These are phyloP conservation scores for Caenorhabditis sp. DNA, from an alignment of 2,888 invertebrate genomes.

Conservation along the genomic window DNA sequence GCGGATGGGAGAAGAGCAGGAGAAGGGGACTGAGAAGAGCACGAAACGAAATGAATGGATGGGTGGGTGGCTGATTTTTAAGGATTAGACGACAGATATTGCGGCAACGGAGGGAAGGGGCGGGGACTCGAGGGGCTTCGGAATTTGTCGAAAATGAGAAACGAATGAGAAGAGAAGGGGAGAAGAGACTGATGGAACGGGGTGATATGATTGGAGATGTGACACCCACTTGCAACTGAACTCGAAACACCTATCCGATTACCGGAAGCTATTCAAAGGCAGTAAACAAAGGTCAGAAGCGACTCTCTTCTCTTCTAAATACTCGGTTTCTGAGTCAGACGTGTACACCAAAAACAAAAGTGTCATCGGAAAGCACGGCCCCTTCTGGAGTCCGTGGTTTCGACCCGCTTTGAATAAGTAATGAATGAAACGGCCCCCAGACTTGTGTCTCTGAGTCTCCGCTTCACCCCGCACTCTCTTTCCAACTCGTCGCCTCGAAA, in stretches of 20 bases:
- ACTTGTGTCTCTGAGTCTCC: slow-evolving; percentile 20
- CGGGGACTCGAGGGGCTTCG: neutral
- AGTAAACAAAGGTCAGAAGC: too few species aligned
- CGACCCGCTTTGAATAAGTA: slow-evolving; percentile 50
- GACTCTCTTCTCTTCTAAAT: too few species aligned
- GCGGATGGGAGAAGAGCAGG: neutral
- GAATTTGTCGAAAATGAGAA: neutral
- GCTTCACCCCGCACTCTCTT: slow-evolving; percentile 21
- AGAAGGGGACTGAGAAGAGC: too few species aligned
- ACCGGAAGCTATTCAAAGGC: neutral
- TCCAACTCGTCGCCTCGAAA: slow-evolving; percentile 40
- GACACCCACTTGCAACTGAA: too few species aligned
- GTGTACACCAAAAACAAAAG: neutral
- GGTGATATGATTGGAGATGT: slow-evolving; percentile 15
- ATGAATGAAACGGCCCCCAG: slow-evolving; percentile 55
- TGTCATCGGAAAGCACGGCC: neutral
- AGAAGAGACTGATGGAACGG: neutral
- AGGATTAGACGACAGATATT: slow-evolving; percentile 7
- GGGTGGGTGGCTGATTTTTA: slow-evolving; percentile 15
- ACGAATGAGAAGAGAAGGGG: neutral
- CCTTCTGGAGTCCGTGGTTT: neutral
- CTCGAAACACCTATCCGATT: slow-evolving; percentile 17
- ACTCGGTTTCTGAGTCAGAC: neutral
- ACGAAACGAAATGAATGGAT: slow-evolving; percentile 11
- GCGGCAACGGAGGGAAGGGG: too few species aligned